Percentiles rank a stretch among this genome's conserved stretches.
Evolutionary conservation across 1,140 invertebrate genomes (phyloP).

Genomic region (Chionoecetes opilio): DNA sequence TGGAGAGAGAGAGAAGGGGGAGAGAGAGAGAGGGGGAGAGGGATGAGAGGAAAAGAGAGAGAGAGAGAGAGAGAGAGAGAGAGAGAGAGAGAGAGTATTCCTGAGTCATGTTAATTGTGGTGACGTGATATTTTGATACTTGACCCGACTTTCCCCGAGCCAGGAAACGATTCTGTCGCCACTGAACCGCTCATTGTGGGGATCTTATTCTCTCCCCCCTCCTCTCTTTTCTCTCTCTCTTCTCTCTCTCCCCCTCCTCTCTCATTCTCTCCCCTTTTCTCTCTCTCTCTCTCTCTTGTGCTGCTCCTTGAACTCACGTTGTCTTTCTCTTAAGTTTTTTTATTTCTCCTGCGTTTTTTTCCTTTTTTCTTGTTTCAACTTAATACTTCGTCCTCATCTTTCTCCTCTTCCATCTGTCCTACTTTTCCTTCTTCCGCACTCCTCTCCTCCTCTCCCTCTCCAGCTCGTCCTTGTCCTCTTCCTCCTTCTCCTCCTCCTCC

Average conservation of each 20-base stretch:
- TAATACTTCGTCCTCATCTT: not conserved
- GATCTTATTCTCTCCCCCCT: too few relatives aligned
- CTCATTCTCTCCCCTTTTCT: too few relatives aligned
- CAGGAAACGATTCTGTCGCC: constrained; percentile 15
- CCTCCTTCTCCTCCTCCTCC: too few relatives aligned
- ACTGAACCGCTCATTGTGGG: too few relatives aligned
- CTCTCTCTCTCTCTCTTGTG: too few relatives aligned
- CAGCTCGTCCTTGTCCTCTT: too few relatives aligned
- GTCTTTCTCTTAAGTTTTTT: not conserved
- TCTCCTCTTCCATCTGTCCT: not conserved
- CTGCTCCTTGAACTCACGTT: not conserved
- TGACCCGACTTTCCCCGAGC: not conserved
- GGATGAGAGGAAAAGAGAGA: too few relatives aligned
- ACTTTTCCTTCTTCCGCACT: not conserved
- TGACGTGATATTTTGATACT: constrained; percentile 7
- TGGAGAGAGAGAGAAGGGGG: not conserved
- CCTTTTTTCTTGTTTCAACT: not conserved
- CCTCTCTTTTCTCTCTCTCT: too few relatives aligned
- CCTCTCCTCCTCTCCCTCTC: too few relatives aligned
- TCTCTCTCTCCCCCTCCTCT: too few relatives aligned
- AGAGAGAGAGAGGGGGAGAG: too few relatives aligned
- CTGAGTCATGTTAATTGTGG: not conserved
- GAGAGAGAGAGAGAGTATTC: not conserved
- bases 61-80: too few relatives aligned
- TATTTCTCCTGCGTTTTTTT: not conserved